Base-by-base conservation (phyloP, 2,113 vertebrate genomes). In the Aegotheles bennettii region DNA sequence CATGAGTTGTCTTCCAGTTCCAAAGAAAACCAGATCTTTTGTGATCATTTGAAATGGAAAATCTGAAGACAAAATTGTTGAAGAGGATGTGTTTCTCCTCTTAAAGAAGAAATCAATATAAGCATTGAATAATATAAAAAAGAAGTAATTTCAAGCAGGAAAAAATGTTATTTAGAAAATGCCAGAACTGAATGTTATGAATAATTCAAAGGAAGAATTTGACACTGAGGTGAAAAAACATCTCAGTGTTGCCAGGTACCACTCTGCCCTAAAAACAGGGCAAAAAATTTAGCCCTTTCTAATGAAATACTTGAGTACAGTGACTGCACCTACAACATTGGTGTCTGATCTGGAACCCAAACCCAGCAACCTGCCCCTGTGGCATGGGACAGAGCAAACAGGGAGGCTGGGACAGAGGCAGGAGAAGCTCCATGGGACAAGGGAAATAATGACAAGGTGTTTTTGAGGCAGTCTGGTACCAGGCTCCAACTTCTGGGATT, bases 131-230 rank as follows among this genome's bases (percentile, higher is more conserved):
- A 14, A 74, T 48, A 40, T 54, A 40, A 50, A 48, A 45, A 40
- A 57, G 15, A 33, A 56, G 25, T 24, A 9, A 60, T 76, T 86
- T 87, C 56, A 84, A 82, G n/a, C 9, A 64, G 51, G 61, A 26
- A 92, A 45, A 92, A 26, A 15, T 59, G 50, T 31, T 6, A 47
- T 60, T 90, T 90, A 36, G 33, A 76, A 83, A 71, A 54, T 56
- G 12, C 43, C 67, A 51, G 67, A 85, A 92, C 48, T 31, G 53
- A 64, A 64, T 15, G 14, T 35, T 93, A 51, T 76, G 67, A 90
- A 68, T 83, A 90, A 94, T 93, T 90, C 69, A 93, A 79, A 83
- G 29, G 31, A 85, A 78, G 56, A 28, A 11, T 59, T 82, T 61
- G 59, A 33, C 20, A 11, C 29, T 18, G 47, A 92, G 88, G 43